Evolutionary conservation across 2,888 invertebrate genomes (phyloP).

Genomic region (Hofmannophila pseudospretella): DNA sequence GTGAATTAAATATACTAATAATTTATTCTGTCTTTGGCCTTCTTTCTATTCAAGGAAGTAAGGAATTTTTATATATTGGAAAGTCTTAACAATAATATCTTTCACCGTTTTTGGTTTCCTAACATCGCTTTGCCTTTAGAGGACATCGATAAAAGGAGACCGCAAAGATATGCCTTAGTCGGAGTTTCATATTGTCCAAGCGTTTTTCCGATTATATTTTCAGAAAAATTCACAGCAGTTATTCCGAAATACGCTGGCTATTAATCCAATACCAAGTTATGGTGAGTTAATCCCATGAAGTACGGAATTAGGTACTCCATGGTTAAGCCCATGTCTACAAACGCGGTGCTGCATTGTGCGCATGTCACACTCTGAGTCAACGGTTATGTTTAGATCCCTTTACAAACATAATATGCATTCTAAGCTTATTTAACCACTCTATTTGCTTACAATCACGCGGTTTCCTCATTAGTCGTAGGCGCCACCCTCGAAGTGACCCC

Average conservation of each 20-base stretch:
- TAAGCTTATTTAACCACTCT: slow-evolving; percentile 1
- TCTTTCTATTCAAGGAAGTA: background rate
- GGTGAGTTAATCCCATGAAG: no score
- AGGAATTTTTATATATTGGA: background rate
- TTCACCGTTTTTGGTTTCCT: background rate
- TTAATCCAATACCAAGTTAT: slow-evolving; percentile 2
- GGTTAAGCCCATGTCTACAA: background rate
- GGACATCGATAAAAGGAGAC: background rate
- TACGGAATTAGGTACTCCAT: no score
- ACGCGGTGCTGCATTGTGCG: slow-evolving; percentile 4
- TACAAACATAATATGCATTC: slow-evolving; percentile 4
- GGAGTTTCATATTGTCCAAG: no score
- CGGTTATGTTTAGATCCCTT: slow-evolving; percentile 1
- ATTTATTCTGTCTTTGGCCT: background rate
- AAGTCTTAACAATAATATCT: background rate
- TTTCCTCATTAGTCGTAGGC: slow-evolving; percentile 10
- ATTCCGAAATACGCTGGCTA: slow-evolving; percentile 2
- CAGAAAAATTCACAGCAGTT: no score
- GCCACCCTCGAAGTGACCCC: slow-evolving; percentile 10
- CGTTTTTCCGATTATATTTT: no score
- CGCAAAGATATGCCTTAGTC: slow-evolving; percentile 1
- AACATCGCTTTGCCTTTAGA: background rate
- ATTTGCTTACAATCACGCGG: slow-evolving; percentile 16
- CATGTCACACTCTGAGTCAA: slow-evolving; percentile 3
- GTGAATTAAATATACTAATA: no score